Base-by-base conservation (phyloP, 2,113 vertebrate genomes). In the Psettodes erumei region DNA sequence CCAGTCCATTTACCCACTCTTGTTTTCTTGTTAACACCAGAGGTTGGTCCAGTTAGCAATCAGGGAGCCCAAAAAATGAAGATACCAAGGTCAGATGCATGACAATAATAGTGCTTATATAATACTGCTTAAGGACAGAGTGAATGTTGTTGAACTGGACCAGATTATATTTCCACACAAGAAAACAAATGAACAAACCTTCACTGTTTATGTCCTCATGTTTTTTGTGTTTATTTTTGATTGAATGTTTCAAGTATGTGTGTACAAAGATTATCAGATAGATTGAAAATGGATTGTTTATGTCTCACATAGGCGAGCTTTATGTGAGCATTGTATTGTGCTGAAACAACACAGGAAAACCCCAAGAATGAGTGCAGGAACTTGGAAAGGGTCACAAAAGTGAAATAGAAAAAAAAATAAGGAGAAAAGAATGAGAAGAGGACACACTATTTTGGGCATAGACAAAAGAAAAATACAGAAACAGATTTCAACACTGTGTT, bases 241-340 rank as follows among this genome's bases (percentile, higher is more conserved):
- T 7, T 18, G 15, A 58, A n/a, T 48, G 25, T 59, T 51, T 30
- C 21, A n/a, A 40, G 63, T 45, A 43, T 27, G 50, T 59, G 28
- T 62, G 23, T 27, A 11, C 28, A 27, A 19, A 72, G 32, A 64
- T 76, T 33, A 76, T 67, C 32, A 63, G 38, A 68, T 35, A 50
- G 3, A n/a, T n/a, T n/a, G n/a, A 71, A 61, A 63, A 11, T 23
- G 4, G 42, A 67, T 68, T 83, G 76, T 86, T 81, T 80, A 83
- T 70, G 53, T 81, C 73, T 82, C n/a, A 53, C 60, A 74, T 51
- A 28, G 12, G 35, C 54, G 25, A 23, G 30, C 48, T 82, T 74
- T 72, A 71, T 13, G 15, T 25, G 45, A 68, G 56, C 61, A 75
- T 27, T 66, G 70, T 33, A 40, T 50, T 75, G 56, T 64, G 27